Percentiles rank a stretch among this genome's conserved stretches.
phyloP scores from a whole-genome alignment of 1,140 invertebrate genomes.

The Battus philenor region DNA sequence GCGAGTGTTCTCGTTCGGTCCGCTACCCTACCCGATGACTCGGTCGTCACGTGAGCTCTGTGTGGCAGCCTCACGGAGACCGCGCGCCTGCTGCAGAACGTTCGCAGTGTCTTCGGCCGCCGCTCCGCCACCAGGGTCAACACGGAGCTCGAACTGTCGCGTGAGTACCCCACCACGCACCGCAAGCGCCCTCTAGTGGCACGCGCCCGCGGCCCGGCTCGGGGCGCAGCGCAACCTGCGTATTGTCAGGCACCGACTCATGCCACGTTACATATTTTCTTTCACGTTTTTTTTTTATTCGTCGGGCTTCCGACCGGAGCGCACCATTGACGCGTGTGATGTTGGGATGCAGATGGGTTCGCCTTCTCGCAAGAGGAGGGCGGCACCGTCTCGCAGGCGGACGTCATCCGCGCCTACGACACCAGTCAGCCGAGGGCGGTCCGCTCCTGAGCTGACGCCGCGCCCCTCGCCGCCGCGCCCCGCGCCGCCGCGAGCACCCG shows the following conservation, averaged over 20 bases:
- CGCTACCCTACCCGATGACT: slow-evolving; percentile 10
- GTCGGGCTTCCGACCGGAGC: no score
- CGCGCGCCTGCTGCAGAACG: slow-evolving; percentile 93
- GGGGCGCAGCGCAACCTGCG: neutral
- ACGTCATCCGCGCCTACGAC: slow-evolving; percentile 94
- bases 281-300: neutral
- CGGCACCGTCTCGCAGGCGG: slow-evolving; percentile 93
- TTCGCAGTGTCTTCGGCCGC: slow-evolving; percentile 92
- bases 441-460: slow-evolving; percentile 78
- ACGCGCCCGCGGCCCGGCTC: neutral
- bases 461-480: neutral
- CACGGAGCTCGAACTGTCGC: slow-evolving; percentile 92
- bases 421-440: slow-evolving; percentile 90
- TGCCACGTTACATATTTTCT: no score
- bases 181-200: slow-evolving; percentile 3
- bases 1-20: slow-evolving; percentile 2
- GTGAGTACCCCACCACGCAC: slow-evolving; percentile 85
- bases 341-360: slow-evolving; percentile 86
- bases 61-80: slow-evolving; percentile 94
- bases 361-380: slow-evolving; percentile 99
- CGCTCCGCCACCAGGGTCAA: slow-evolving; percentile 86
- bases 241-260: neutral
- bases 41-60: slow-evolving; percentile 37
- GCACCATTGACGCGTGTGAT: slow-evolving; percentile 1
- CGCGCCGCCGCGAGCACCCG: neutral